Base-by-base conservation (phyloP, 2,797 vertebrate species). In the Luscinia megarhynchos region DNA sequence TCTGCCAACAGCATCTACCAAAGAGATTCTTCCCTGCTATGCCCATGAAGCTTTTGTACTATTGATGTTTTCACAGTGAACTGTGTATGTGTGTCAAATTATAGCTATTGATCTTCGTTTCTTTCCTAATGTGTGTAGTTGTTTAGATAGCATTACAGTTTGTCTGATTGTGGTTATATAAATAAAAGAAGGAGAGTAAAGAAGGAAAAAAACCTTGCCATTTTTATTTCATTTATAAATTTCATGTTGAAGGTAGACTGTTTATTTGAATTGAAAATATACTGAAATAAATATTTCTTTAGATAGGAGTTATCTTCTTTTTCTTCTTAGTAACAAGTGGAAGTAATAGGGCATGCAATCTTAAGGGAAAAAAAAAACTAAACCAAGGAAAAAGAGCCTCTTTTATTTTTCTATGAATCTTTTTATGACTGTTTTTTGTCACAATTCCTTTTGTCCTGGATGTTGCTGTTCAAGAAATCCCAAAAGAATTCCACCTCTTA, bases 21-120 rank as follows among this genome's bases (percentile, higher is more conserved):
- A 97, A 95, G 86, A 94, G 94, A 95, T 96, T 97, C 97, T 96
- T 96, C 57, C 77, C 85, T 90, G 80, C 88, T 97, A 95, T 96
- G 84, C 78, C 78, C 86, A 90, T 90, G 97, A 96, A 97, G 97
- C 87, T 96, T 97, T 97, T 94, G 96, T 94, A 61, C 91, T 98
- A 97, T 96, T 97, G 97, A 98, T 97, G 89, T 97, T 97, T 97
- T 96, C 93, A 92, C 72, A 95, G 84, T 95, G 95, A 97, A 97
- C 10, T 15, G 84, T 95, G 76, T 68, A 79, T 95, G 78, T 96
- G 66, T 97, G 94, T 97, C 96, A 97, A 97, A 97, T 98, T 97
- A 98, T 89, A 97, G 90, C 93, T 97, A 98, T 97, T 97, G 97
- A 97, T 98, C 97, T 97, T 79, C 93, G 80, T 94, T 97, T 97